Conservation (phyloP, 2,113 vertebrate genomes). For the Periophthalmodon schlosseri region DNA sequence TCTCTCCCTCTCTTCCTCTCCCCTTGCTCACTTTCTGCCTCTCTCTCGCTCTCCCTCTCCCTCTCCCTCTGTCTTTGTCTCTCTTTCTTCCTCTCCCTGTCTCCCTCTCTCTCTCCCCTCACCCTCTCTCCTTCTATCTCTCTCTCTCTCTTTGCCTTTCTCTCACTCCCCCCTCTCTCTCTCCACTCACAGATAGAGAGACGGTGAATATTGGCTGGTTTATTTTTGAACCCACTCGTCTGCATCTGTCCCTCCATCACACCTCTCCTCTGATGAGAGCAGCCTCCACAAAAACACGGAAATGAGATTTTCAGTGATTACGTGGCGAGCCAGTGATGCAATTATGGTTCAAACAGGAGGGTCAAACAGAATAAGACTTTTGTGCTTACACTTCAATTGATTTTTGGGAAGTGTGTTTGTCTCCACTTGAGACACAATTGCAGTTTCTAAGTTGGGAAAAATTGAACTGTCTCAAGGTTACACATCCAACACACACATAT, state of each 20-base stretch:
- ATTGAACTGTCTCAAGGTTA: not conserved
- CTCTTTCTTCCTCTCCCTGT: too few relatives aligned
- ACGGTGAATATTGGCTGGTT: slow-evolving; percentile 6
- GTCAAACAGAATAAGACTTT: not conserved
- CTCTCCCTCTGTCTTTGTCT: too few relatives aligned
- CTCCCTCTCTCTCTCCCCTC: too few relatives aligned
- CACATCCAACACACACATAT: not conserved
- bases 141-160: too few relatives aligned
- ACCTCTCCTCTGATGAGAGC: slow-evolving; percentile 16
- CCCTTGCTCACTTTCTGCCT: too few relatives aligned
- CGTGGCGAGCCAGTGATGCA: not conserved
- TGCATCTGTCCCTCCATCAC: slow-evolving; percentile 10
- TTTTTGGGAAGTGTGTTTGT: not conserved
- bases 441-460: not conserved
- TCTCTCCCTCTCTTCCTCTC: too few relatives aligned
- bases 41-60: too few relatives aligned
- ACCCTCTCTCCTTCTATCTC: too few relatives aligned
- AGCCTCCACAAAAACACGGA: slow-evolving; percentile 25
- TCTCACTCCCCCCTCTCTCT: not conserved
- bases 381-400: not conserved
- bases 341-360: not conserved
- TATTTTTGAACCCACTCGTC: slow-evolving; percentile 16
- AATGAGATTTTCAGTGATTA: slow-evolving; percentile 19
- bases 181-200: slow-evolving; percentile 26
- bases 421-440: not conserved